Evolutionary conservation across 2,113 vertebrate species (phyloP), one percentile per base, ranked within the genome.

Genomic region (Acanthisitta chloris): DNA sequence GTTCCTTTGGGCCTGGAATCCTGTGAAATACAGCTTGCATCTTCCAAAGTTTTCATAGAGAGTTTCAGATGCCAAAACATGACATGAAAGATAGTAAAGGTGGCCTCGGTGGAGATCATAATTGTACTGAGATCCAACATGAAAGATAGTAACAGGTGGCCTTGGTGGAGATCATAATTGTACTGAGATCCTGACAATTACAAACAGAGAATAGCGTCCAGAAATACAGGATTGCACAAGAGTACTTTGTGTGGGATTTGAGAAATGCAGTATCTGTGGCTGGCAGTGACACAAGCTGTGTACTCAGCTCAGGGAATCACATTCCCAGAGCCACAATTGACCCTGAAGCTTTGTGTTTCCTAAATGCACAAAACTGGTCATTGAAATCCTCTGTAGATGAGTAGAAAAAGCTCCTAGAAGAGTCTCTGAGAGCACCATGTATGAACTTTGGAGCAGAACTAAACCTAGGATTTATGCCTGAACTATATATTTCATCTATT

Each of bases 81-180:
- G 26, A 52, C 0, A 0, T n/a, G 48, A 79, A 82, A 86, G 31
- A 69, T 0, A 36, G 45, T 18, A 61, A 58, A 0, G 0, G 33
- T 13, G 26, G 33, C 38, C 34, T 24, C 71, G 18, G 17, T 54
- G 36, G 62, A 55, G 29, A 66, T 20, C 7, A 4, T 46, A 84
- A 79, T 21, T 65, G 29, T 45, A 52, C 25, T 1, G 8, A 78
- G 42, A 78, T 43, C 59, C 14, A n/a, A 52, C 0, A 0, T n/a
- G 48, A 79, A 82, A 86, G 31, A 69, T 0, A 36, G 45, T 18
- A 61, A 58, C n/a, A 0, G 0, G 33, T 13, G 26, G 33, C 38
- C 34, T 24, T 74, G 18, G 17, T 54, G 36, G 62, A 55, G 29
- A 66, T 20, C 7, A 4, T 46, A 84, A 79, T 21, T 65, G 29